A percentile compares a stretch with the other conserved stretches of the same genome.
These are phyloP conservation scores for Protobothrops mucrosquamatus DNA, from an alignment of 2,113 vertebrate species.

Conservation along the genomic window DNA sequence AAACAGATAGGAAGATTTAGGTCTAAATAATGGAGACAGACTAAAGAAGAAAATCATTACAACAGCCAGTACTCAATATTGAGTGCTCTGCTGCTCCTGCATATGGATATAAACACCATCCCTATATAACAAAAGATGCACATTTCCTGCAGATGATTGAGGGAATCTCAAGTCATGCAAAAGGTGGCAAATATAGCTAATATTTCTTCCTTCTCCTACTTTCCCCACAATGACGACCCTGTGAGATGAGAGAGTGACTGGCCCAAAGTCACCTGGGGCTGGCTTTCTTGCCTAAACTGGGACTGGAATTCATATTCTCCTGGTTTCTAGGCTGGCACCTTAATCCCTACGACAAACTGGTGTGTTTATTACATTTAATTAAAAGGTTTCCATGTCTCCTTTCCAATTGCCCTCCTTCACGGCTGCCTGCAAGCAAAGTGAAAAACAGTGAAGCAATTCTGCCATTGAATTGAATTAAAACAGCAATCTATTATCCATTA, in stretches of 20 bases:
- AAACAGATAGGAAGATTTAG: not conserved
- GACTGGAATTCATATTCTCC: not conserved
- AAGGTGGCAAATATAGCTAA: not conserved
- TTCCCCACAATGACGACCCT: not conserved
- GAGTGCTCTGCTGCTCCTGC: not conserved
- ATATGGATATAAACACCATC: not conserved
- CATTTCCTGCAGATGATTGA: not conserved
- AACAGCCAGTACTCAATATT: not conserved
- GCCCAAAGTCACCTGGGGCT: not conserved
- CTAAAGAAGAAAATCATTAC: not conserved
- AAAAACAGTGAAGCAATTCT: not conserved
- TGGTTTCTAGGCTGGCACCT: not conserved
- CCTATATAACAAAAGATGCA: not conserved
- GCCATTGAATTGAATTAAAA: not conserved
- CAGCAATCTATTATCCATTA: not conserved
- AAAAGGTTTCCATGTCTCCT: not conserved
- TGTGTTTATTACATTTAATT: not conserved
- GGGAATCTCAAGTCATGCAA: not conserved
- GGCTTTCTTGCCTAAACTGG: not conserved
- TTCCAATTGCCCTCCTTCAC: not conserved
- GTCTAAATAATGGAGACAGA: not conserved
- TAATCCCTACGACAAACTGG: not conserved
- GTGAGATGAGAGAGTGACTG: not conserved
- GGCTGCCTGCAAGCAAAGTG: not conserved
- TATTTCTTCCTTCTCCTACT: not conserved